Conservation (phyloP, 2,797 vertebrate species). For the Petrocephalus schoutedeni region DNA sequence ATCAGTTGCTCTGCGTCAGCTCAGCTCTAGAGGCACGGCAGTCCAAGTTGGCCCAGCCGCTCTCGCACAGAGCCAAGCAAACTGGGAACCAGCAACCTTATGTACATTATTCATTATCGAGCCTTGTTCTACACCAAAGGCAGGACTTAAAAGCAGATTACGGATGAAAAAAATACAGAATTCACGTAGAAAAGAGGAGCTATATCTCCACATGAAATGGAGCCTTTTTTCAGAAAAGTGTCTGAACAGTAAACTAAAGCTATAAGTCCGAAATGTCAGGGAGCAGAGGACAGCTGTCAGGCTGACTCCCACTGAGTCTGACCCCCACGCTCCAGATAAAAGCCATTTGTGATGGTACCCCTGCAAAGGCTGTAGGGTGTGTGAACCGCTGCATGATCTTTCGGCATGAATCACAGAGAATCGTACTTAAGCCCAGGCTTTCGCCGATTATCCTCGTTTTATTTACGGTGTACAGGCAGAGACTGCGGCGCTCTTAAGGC, state of each 20-base stretch:
- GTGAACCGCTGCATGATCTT: background rate
- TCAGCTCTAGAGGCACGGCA: slow-evolving; percentile 4
- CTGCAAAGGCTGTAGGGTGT: slow-evolving; percentile 3
- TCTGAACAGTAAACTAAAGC: background rate
- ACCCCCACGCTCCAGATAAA: background rate
- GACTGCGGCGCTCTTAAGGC: slow-evolving; percentile 1
- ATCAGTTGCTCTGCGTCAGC: slow-evolving; percentile 17
- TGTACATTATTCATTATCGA: slow-evolving; percentile 15
- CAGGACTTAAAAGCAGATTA: slow-evolving; percentile 8
- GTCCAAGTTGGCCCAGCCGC: slow-evolving; percentile 12
- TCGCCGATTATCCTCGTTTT: slow-evolving; percentile 18
- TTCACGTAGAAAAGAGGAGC: background rate
- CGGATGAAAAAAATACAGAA: background rate
- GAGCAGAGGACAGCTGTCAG: background rate
- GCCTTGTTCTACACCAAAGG: slow-evolving; percentile 8
- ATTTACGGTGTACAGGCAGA: slow-evolving; percentile 17
- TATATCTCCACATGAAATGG: background rate
- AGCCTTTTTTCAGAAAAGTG: background rate
- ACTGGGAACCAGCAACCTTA: background rate
- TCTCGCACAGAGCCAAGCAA: slow-evolving; percentile 15
- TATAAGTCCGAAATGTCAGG: background rate
- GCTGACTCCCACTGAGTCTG: background rate
- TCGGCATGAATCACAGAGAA: slow-evolving; percentile 24
- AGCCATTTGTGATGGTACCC: background rate
- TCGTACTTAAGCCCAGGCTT: slow-evolving; percentile 22